Conservation (phyloP, 2,797 vertebrate species). For the Lophotriccus pileatus region DNA sequence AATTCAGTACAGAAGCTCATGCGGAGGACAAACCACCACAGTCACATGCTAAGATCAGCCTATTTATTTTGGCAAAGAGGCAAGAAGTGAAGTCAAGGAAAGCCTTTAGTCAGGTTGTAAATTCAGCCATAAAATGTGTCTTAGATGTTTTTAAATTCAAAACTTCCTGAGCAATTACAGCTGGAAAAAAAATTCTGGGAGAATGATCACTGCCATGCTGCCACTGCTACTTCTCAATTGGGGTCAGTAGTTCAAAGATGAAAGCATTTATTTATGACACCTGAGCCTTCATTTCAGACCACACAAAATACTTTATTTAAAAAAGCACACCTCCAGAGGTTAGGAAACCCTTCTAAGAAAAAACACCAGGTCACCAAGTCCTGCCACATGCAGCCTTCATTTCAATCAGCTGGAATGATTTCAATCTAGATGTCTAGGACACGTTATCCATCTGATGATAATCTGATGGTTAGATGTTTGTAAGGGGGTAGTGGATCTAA, state of each 20-base stretch:
- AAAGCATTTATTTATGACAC: background rate
- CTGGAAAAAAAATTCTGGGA: background rate
- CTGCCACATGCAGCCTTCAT: background rate
- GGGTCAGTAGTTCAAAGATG: background rate
- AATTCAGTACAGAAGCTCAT: background rate
- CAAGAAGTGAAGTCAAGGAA: background rate
- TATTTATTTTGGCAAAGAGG: conserved; percentile 18
- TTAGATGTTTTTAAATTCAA: conserved; percentile 12
- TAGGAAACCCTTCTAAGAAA: background rate
- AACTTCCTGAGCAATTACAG: conserved; percentile 1
- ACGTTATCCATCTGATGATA: background rate
- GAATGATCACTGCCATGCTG: background rate
- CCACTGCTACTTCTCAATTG: background rate
- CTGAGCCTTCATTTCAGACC: background rate
- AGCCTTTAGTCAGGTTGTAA: background rate
- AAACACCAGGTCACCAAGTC: background rate
- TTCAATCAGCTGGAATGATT: background rate
- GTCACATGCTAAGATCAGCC: background rate
- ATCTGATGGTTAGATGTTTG: background rate
- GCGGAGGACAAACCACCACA: background rate
- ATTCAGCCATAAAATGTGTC: background rate
- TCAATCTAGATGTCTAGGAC: background rate
- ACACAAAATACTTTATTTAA: background rate
- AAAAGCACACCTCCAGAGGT: background rate
- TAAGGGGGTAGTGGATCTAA: background rate